Base-by-base conservation (phyloP, 2,113 vertebrate genomes). In the Cnemophilus loriae region DNA sequence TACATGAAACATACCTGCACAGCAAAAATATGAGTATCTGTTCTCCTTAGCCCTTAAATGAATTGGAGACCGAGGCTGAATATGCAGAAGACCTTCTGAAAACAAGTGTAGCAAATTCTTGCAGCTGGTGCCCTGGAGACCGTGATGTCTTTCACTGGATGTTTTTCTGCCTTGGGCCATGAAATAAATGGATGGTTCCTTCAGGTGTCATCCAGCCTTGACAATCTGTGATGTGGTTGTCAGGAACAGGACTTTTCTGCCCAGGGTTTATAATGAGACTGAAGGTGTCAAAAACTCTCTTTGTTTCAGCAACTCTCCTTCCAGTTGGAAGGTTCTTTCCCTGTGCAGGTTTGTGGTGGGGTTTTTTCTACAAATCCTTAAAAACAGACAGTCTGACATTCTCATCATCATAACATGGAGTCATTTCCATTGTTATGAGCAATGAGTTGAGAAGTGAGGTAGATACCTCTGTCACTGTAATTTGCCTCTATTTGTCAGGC, bases 401-500 rank as follows among this genome's bases (percentile, higher is more conserved):
- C 71, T 88, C 60, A 59, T 84, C 32, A 3, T 70, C 56, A 49
- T 73, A 90, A 75, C 50, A 56, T 32, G 32, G 46, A 90, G 52
- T 86, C 35, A 59, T 78, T 95, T 95, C 71, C 5, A 8, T 70
- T 74, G 74, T 64, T 87, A 73, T 19, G 21, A 93, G 65, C 49
- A 64, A 80, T 42, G 50, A 84, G 21, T 75, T 92, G 82, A 79
- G 60, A 64, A 87, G 41, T 60, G 65, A 89, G 60, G 52, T 73
- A 68, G 37, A 94, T 79, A 74, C 44, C 28, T 78, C 78, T 87
- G 61, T 61, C 84, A 57, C n/a, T 53, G 41, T 41, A 87, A 87
- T 91, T 85, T 87, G 16, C 53, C 30, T 84, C 49, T 91, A 35
- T 87, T 89, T 89, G 84, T 82, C 49, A 91, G n/a, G 16, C 81